Evolutionary conservation across 2,888 invertebrate genomes (phyloP), one percentile per base, ranked within the genome.

Genomic region (Syritta pipiens): DNA sequence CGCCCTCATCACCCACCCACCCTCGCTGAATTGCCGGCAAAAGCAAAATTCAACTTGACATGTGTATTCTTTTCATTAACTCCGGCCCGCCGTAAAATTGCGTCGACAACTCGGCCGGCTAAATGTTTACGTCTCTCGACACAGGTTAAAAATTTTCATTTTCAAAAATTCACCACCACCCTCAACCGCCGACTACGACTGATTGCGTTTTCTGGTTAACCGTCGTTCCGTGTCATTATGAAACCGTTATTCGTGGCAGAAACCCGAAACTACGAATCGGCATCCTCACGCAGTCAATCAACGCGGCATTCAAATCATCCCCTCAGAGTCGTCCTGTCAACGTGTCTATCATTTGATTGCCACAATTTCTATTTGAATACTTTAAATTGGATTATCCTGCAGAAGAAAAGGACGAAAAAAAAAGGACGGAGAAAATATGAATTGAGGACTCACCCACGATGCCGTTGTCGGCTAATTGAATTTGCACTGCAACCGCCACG

Each of bases 51-150:
- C 84, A 86, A 86, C 85, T 84, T 86, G 87, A 88, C 87, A 88
- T 87, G 87, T 88, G 87, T 87, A 87, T 88, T 86, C 86, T 87
- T 87, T 87, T 87, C 87, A 87, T 88, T 87, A 87, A 87, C 84
- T 86, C 86, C 12, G 22, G n/a, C 10, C 6, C 65, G 35, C 30
- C 51, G 65, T 60, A 35, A 72, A 79, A 74, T 74, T 62, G 74
- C 60, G 57, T 57, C 68, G n/a, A 79, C 67, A 79, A 79, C 74
- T 79, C 67, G n/a, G n/a, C n/a, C 44, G 79, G 51, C 74, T 68
- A 68, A 79, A 79, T 72, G 62, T 57, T 62, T 48, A 60, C 14
- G 53, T 44, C 49, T 35, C 37, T 12, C 53, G 22, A 42, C 26
- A 26, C 60, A 65, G 63, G 59, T 65, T 71, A 7, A 60, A 49